Percentiles rank a stretch among this genome's conserved stretches.
phyloP scores from a whole-genome alignment of 2,888 invertebrate genomes.

The Diaphora mendica region DNA sequence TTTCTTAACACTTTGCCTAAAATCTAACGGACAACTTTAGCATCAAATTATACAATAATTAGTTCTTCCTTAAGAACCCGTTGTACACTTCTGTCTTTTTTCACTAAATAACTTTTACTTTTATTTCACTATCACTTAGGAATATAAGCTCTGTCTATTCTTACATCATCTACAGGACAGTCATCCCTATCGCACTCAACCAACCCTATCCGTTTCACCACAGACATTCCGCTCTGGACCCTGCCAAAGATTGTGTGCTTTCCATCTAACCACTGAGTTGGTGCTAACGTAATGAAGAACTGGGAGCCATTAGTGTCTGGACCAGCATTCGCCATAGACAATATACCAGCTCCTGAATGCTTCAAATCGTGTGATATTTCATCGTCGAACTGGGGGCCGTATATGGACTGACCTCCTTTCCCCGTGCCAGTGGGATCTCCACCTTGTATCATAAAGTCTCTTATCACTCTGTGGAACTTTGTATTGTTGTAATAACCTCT shows the following conservation, averaged over 20 bases:
- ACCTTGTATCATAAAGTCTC: constrained; percentile 93
- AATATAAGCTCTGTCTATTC: constrained; percentile 87
- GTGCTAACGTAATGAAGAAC: constrained; percentile 98
- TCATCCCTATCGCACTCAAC: constrained; percentile 98
- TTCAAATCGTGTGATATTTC: constrained; percentile 97
- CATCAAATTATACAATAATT: background rate
- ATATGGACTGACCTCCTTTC: constrained; percentile 98
- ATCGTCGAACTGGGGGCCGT: constrained; percentile 97
- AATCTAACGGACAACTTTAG: too few species aligned
- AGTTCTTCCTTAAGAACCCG: background rate
- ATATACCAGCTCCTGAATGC: constrained; percentile 96
- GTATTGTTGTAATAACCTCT: constrained; percentile 98
- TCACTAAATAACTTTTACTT: background rate
- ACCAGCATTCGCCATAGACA: constrained; percentile 99
- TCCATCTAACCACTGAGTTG: constrained; percentile 99
- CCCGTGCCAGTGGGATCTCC: constrained; percentile 99
- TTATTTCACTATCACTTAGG: constrained; percentile 57
- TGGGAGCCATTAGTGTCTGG: constrained; percentile 99
- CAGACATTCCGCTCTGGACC: constrained; percentile 94
- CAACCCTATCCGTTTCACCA: constrained; percentile 96
- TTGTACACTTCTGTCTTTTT: background rate
- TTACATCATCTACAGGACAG: constrained; percentile 95
- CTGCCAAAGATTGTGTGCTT: constrained; percentile 99
- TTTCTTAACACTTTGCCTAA: too few species aligned
- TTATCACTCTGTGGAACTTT: constrained; percentile 97